Percentiles rank a stretch among this genome's conserved stretches.
phyloP scores from a whole-genome alignment of 1,140 invertebrate genomes.

The Dysdera silvatica region DNA sequence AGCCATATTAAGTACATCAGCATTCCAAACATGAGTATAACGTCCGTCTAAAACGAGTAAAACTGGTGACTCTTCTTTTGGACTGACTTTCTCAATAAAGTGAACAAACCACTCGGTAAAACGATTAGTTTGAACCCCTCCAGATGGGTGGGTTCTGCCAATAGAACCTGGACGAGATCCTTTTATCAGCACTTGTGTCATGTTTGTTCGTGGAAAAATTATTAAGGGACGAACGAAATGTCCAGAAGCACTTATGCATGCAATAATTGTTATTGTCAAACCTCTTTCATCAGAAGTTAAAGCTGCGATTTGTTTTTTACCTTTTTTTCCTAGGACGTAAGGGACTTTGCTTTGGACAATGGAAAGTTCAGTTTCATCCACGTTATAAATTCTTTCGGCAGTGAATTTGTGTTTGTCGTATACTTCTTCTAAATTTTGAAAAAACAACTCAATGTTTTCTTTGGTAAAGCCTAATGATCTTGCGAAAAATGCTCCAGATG shows the following conservation, averaged over 20 bases:
- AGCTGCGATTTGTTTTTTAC: slow-evolving; percentile 16
- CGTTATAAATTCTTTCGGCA: too few species aligned
- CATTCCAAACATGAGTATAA: too few species aligned
- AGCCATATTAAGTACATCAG: slow-evolving; percentile 40
- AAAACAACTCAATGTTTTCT: too few species aligned
- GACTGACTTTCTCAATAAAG: slow-evolving; percentile 34
- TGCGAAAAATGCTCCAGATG: too few species aligned
- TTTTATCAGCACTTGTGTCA: background rate
- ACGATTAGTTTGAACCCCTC: slow-evolving; percentile 35
- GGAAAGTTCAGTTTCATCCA: too few species aligned
- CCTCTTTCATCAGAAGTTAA: slow-evolving; percentile 12
- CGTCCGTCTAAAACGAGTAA: slow-evolving; percentile 43
- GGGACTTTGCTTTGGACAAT: too few species aligned
- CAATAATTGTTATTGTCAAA: background rate
- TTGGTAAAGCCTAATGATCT: too few species aligned
- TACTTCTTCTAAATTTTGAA: too few species aligned
- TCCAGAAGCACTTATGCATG: slow-evolving; percentile 1
- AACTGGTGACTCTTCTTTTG: slow-evolving; percentile 34
- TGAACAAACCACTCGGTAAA: slow-evolving; percentile 41
- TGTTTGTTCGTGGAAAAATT: slow-evolving; percentile 9
- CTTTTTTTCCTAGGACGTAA: slow-evolving; percentile 8
- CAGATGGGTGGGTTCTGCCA: slow-evolving; percentile 10
- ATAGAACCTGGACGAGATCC: background rate
- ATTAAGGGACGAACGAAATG: slow-evolving; percentile 3
- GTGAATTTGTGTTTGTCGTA: too few species aligned